A percentile compares a stretch with the other conserved stretches of the same genome.
These are phyloP conservation scores for Rhaphigaster nebulosa DNA, from an alignment of 2,888 invertebrate genomes.

Conservation along the genomic window DNA sequence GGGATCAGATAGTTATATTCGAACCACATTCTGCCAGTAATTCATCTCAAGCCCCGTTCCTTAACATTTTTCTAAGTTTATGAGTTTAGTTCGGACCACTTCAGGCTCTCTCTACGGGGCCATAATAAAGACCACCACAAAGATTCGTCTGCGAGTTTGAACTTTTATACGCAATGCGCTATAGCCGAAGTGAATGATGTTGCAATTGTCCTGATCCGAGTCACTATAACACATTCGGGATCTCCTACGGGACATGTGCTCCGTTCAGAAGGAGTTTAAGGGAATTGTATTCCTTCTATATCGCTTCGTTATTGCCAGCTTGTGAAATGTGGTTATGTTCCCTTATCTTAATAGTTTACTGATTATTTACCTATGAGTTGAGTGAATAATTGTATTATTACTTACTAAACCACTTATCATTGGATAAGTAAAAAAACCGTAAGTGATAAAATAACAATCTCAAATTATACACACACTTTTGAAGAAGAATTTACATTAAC, in stretches of 20 bases:
- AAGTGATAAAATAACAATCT: too few species aligned
- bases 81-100: neutral
- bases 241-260: neutral
- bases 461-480: too few species aligned
- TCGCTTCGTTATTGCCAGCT: neutral
- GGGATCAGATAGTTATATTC: neutral
- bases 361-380: neutral
- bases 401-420: too few species aligned
- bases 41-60: neutral
- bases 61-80: neutral
- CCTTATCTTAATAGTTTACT: neutral
- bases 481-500: too few species aligned
- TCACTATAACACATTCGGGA: neutral
- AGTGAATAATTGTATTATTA: too few species aligned
- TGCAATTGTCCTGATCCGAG: slow-evolving; percentile 3
- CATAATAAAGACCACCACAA: neutral
- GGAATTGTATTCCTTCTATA: neutral
- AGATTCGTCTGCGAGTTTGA: neutral
- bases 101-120: neutral
- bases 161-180: neutral
- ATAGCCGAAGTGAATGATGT: neutral
- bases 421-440: too few species aligned
- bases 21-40: neutral
- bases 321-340: neutral
- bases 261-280: neutral